Percentiles rank a stretch among this genome's conserved stretches.
phyloP scores from a whole-genome alignment of 2,888 invertebrate genomes.

The Oligia fasciuncula region DNA sequence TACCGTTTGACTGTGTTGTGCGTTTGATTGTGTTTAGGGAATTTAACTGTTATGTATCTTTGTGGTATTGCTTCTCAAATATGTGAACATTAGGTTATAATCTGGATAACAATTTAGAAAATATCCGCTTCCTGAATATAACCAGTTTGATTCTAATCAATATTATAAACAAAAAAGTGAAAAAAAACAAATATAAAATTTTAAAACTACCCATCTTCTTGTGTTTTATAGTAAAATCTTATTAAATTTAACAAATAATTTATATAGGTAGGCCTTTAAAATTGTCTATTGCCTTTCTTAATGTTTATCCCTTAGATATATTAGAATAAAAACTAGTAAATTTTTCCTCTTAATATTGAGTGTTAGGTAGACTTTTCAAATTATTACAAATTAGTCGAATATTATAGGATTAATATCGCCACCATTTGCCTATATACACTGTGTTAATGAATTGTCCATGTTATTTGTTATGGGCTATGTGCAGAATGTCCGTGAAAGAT shows the following conservation, averaged over 20 bases:
- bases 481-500: slow-evolving; percentile 17
- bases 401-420: slow-evolving; percentile 35
- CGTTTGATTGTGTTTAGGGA: not conserved
- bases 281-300: slow-evolving; percentile 62
- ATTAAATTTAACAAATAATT: slow-evolving; percentile 23
- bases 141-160: not conserved
- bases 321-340: slow-evolving; percentile 46
- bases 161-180: not conserved
- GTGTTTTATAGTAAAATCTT: slow-evolving; percentile 31
- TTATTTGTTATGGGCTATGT: slow-evolving; percentile 6
- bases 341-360: slow-evolving; percentile 53
- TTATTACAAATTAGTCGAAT: slow-evolving; percentile 48
- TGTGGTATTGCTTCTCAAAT: slow-evolving; percentile 8
- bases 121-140: slow-evolving; percentile 1
- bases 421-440: slow-evolving; percentile 45
- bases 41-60: slow-evolving; percentile 7
- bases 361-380: slow-evolving; percentile 64
- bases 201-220: not conserved
- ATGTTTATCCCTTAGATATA: slow-evolving; percentile 46
- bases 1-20: not conserved
- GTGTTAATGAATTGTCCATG: slow-evolving; percentile 16
- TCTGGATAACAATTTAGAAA: not conserved
- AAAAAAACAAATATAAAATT: not conserved
- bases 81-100: not conserved
- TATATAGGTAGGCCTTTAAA: slow-evolving; percentile 65